Percentiles rank a stretch among this genome's conserved stretches.
Conservation (phyloP, 2,113 vertebrate genomes). For the Labeo rohita region DNA sequence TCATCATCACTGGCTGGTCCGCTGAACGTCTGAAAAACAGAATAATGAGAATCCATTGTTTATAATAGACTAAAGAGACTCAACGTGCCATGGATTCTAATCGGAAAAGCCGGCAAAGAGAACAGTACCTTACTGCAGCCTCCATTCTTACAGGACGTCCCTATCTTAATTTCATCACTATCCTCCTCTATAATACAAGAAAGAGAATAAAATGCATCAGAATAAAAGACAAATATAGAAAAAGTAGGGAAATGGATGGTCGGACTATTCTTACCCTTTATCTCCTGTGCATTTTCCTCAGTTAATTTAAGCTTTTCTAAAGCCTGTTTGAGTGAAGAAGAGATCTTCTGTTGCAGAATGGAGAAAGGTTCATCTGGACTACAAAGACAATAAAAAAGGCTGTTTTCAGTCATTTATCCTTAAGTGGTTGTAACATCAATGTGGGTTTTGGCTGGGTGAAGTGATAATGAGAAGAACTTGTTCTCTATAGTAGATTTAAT, state of each 20-base stretch:
- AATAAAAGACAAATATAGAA: slow-evolving; percentile 24
- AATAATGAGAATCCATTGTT: slow-evolving; percentile 21
- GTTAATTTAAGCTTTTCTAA: slow-evolving; percentile 87
- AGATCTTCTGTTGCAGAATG: slow-evolving; percentile 87
- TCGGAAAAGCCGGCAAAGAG: background rate
- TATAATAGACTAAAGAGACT: background rate
- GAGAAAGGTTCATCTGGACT: slow-evolving; percentile 90
- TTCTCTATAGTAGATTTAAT: background rate
- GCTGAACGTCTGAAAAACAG: slow-evolving; percentile 78
- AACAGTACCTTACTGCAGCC: slow-evolving; percentile 88
- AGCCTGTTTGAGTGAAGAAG: slow-evolving; percentile 90
- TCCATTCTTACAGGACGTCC: slow-evolving; percentile 91
- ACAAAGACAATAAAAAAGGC: slow-evolving; percentile 31
- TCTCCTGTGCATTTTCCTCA: slow-evolving; percentile 75
- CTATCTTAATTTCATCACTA: slow-evolving; percentile 88
- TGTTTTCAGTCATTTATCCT: background rate
- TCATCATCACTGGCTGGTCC: slow-evolving; percentile 84
- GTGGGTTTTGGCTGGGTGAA: background rate
- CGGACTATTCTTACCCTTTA: slow-evolving; percentile 77
- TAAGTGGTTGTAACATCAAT: background rate
- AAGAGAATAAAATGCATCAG: slow-evolving; percentile 16
- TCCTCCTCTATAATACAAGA: slow-evolving; percentile 83
- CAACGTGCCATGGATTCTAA: background rate
- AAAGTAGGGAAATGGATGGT: background rate
- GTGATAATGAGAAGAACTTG: slow-evolving; percentile 5